Conservation (phyloP, 2,797 vertebrate genomes). For the Bryconaethiops microstoma region DNA sequence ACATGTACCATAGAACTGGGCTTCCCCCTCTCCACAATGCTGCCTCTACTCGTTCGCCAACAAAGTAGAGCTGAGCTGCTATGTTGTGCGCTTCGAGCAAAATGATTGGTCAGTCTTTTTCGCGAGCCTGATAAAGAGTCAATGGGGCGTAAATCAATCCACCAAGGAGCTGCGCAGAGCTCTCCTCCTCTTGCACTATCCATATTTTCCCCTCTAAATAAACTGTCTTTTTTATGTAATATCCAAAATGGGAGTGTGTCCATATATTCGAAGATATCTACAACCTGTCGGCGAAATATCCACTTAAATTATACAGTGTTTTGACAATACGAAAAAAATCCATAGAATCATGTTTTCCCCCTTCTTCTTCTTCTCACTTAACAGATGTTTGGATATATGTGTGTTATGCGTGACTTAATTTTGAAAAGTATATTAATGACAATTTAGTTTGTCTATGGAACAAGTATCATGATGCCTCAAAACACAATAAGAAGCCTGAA, state of each 20-base stretch:
- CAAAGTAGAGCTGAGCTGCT: slow-evolving; percentile 90
- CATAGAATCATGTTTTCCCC: slow-evolving; percentile 42
- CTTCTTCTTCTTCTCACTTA: background rate
- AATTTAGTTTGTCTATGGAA: background rate
- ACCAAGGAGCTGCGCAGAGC: slow-evolving; percentile 80
- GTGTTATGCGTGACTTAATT: too few species aligned
- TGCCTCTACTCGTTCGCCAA: slow-evolving; percentile 87
- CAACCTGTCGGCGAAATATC: slow-evolving; percentile 54
- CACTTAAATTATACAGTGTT: slow-evolving; percentile 57
- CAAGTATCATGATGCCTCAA: slow-evolving; percentile 3
- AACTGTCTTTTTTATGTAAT: slow-evolving; percentile 88
- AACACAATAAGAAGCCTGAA: background rate
- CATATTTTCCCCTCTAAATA: slow-evolving; percentile 80
- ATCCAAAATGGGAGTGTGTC: slow-evolving; percentile 75
- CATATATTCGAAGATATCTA: slow-evolving; percentile 62
- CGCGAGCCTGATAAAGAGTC: slow-evolving; percentile 94
- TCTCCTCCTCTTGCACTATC: slow-evolving; percentile 78
- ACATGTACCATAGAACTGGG: slow-evolving; percentile 81
- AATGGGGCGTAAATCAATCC: slow-evolving; percentile 92
- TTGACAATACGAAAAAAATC: slow-evolving; percentile 53
- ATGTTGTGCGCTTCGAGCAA: slow-evolving; percentile 83
- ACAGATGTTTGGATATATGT: slow-evolving; percentile 3
- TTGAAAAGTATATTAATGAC: background rate
- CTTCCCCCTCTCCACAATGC: slow-evolving; percentile 74
- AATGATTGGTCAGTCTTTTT: slow-evolving; percentile 97